Evolutionary conservation across 2,113 vertebrate species (phyloP).

Genomic region (Candoia aspera): DNA sequence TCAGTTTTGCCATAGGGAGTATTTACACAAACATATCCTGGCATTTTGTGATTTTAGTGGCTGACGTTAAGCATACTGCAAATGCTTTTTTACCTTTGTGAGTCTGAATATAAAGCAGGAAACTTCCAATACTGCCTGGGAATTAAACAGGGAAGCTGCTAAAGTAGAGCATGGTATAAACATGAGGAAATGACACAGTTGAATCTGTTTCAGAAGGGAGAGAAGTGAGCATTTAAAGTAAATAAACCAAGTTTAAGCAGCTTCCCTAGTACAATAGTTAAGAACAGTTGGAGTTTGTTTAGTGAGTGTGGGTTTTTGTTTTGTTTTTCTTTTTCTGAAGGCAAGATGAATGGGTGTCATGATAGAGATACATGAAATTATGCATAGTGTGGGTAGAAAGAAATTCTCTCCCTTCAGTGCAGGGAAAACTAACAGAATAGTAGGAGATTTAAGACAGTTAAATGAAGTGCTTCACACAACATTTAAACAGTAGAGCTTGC

Average conservation of each 20-base stretch:
- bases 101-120: neutral
- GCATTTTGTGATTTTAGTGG: neutral
- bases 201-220: neutral
- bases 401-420: neutral
- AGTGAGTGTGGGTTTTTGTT: neutral
- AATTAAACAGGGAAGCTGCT: neutral
- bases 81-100: neutral
- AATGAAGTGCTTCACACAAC: neutral
- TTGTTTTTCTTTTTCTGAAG: neutral
- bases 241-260: neutral
- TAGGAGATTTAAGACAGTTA: no score
- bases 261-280: neutral
- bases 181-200: neutral
- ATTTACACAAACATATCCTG: neutral
- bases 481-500: neutral
- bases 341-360: neutral
- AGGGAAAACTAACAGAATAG: neutral
- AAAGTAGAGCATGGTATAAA: neutral
- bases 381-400: neutral
- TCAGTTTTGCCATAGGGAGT: neutral
- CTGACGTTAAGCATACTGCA: neutral
- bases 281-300: neutral
- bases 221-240: neutral
- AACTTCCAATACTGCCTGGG: neutral
- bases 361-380: neutral